Percentiles rank a stretch among this genome's conserved stretches.
These are phyloP conservation scores for Trachelus iudaicus DNA, from an alignment of 2,888 invertebrate genomes.

Conservation along the genomic window DNA sequence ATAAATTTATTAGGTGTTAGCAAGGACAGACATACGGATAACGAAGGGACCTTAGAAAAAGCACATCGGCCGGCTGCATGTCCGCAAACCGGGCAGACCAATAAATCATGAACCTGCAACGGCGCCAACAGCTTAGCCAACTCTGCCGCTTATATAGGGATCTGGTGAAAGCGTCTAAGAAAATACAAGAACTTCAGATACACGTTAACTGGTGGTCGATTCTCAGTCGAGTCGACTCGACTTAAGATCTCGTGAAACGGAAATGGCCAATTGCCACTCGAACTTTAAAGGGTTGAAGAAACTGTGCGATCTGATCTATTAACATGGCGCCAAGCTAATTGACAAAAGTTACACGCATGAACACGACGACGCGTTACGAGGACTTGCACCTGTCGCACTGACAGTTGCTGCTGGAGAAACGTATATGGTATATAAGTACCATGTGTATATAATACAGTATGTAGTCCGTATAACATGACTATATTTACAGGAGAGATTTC, in stretches of 20 bases:
- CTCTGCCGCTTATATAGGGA: constrained; percentile 39
- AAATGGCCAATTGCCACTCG: neutral
- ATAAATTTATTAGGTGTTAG: constrained; percentile 34
- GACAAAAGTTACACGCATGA: neutral
- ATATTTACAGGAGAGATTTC: neutral
- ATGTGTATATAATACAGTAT: neutral
- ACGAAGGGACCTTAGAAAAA: constrained; percentile 13
- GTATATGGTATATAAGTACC: neutral
- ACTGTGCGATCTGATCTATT: neutral
- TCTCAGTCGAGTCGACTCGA: neutral
- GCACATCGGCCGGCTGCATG: constrained; percentile 3
- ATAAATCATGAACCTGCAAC: constrained; percentile 56
- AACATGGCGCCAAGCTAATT: neutral
- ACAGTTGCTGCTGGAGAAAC: neutral
- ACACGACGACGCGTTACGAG: neutral
- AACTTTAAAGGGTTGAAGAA: neutral
- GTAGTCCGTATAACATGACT: neutral
- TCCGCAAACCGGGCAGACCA: constrained; percentile 40
- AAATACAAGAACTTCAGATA: neutral
- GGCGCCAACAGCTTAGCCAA: constrained; percentile 49
- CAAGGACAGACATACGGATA: constrained; percentile 27
- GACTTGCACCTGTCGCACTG: neutral
- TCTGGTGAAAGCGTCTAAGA: constrained; percentile 24
- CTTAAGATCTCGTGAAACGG: neutral
- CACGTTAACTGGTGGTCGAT: neutral